Evolutionary conservation across 2,888 invertebrate species (phyloP).

Genomic region (Dilophus febrilis): DNA sequence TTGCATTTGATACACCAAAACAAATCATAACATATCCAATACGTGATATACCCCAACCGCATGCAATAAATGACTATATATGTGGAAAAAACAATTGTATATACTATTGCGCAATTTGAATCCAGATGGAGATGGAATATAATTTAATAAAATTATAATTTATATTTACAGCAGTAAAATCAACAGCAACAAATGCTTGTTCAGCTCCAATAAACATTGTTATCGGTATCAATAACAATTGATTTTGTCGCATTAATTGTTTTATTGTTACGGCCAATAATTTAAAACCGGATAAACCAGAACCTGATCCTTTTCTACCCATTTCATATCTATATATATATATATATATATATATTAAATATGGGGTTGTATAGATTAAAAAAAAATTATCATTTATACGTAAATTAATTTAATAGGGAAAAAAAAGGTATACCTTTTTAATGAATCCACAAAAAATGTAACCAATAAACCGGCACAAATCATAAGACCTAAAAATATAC

Average conservation of each 20-base stretch:
- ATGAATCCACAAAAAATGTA: conserved; percentile 61
- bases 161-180: conserved; percentile 52
- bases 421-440: conserved; percentile 44
- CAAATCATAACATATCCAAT: conserved; percentile 91
- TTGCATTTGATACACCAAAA: conserved; percentile 73
- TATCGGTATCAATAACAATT: conserved; percentile 70
- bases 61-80: conserved; percentile 62
- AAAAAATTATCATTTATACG: not conserved
- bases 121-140: conserved; percentile 2
- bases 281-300: conserved; percentile 45
- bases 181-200: conserved; percentile 80
- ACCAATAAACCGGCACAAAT: conserved; percentile 55
- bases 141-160: conserved; percentile 2
- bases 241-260: conserved; percentile 59
- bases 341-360: not conserved
- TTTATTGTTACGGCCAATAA: conserved; percentile 60
- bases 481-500: conserved; percentile 70
- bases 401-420: not conserved
- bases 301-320: conserved; percentile 37
- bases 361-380: too few relatives aligned
- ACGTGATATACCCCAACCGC: conserved; percentile 74
- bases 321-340: conserved; percentile 37
- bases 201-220: conserved; percentile 89
- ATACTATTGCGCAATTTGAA: too few relatives aligned
- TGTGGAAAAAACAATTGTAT: too few relatives aligned